These are phyloP conservation scores for Euproctis similis DNA, from an alignment of 2,888 invertebrate species.

Conservation along the genomic window DNA sequence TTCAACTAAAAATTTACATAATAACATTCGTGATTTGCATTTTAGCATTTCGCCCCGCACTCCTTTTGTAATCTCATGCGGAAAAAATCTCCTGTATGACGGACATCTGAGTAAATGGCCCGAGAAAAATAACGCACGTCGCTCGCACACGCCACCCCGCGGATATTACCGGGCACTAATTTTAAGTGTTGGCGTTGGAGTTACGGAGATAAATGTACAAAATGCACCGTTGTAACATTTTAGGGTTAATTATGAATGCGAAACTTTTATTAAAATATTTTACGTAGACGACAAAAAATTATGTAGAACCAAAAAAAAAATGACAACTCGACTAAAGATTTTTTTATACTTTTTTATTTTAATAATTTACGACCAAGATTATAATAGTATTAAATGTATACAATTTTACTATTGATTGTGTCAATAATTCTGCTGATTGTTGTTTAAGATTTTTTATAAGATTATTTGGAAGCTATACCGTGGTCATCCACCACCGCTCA, in stretches of 20 bases:
- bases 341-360: too few species aligned
- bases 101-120: slow-evolving; percentile 65
- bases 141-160: slow-evolving; percentile 35
- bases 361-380: too few species aligned
- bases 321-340: too few species aligned
- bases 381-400: too few species aligned
- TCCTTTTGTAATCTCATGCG: slow-evolving; percentile 32
- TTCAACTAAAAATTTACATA: slow-evolving; percentile 30
- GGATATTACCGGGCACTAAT: slow-evolving; percentile 40
- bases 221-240: slow-evolving; percentile 22
- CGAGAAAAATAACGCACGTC: slow-evolving; percentile 59
- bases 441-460: too few species aligned
- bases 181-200: slow-evolving; percentile 25
- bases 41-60: slow-evolving; percentile 37
- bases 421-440: too few species aligned
- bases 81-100: slow-evolving; percentile 62
- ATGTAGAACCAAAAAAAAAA: too few species aligned
- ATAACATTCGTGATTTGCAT: slow-evolving; percentile 64
- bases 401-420: too few species aligned
- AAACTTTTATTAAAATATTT: too few species aligned
- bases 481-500: too few species aligned
- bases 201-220: slow-evolving; percentile 10
- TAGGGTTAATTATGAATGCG: slow-evolving; percentile 23
- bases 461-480: too few species aligned
- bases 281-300: too few species aligned